These are phyloP conservation scores for Tetramorium parvispinum DNA, from an alignment of 1,140 invertebrate species.

Conservation along the genomic window DNA sequence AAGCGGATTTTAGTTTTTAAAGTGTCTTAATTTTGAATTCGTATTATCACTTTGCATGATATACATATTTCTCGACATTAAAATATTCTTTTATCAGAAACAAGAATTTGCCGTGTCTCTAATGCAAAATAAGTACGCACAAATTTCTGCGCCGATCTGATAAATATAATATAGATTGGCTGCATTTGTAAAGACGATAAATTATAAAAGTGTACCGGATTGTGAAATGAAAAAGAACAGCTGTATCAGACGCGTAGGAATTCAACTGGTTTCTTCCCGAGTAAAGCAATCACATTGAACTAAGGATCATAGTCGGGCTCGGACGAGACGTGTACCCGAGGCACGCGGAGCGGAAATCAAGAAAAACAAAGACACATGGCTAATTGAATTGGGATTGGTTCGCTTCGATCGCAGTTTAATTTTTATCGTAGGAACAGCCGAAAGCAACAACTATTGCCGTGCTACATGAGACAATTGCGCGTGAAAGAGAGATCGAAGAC, in stretches of 20 bases:
- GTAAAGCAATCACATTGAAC: conserved; percentile 24
- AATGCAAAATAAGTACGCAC: not conserved
- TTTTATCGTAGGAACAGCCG: conserved; percentile 2
- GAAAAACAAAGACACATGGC: conserved; percentile 37
- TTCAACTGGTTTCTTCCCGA: conserved; percentile 4
- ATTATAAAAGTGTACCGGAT: not conserved
- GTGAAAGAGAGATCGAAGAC: not conserved
- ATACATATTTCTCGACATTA: not conserved
- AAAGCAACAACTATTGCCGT: not conserved
- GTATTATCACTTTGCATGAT: not conserved
- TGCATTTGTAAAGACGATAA: not conserved
- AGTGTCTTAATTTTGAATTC: not conserved
- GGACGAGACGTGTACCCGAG: not conserved
- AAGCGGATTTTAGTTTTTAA: not conserved
- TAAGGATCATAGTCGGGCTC: not conserved
- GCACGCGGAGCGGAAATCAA: conserved; percentile 4
- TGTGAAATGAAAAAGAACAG: conserved; percentile 12
- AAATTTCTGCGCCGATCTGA: not conserved
- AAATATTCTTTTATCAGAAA: not conserved
- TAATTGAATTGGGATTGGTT: conserved; percentile 45
- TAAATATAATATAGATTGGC: not conserved
- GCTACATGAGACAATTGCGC: not conserved
- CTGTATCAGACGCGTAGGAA: conserved; percentile 1
- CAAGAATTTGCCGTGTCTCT: not conserved
- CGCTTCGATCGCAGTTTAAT: not conserved